These are phyloP conservation scores for Dione juno DNA, from an alignment of 2,888 invertebrate genomes.

Conservation along the genomic window DNA sequence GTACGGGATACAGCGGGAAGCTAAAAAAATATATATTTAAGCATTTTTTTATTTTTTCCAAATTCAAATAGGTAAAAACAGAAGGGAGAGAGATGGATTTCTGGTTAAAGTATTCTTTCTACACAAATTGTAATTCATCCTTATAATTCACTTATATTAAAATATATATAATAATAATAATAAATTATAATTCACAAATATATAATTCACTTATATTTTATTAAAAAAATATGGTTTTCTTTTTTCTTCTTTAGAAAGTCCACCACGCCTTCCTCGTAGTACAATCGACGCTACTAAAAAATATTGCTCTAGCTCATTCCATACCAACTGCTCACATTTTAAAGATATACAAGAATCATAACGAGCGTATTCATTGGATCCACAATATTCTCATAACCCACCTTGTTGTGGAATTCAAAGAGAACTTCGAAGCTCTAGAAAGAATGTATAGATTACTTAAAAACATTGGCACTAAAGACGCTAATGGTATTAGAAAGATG, in stretches of 20 bases:
- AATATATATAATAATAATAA: background rate
- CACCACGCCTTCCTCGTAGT: slow-evolving; percentile 77
- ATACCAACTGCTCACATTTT: slow-evolving; percentile 55
- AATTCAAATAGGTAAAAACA: too few species aligned
- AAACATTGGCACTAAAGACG: slow-evolving; percentile 64
- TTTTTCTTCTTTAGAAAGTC: slow-evolving; percentile 75
- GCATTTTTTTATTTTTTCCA: too few species aligned
- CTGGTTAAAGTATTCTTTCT: too few species aligned
- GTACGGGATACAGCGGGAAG: background rate
- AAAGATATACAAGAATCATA: slow-evolving; percentile 68
- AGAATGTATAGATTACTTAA: slow-evolving; percentile 74
- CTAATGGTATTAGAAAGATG: slow-evolving; percentile 56
- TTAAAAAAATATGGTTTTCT: slow-evolving; percentile 28
- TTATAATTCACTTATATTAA: background rate
- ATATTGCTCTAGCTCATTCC: slow-evolving; percentile 71
- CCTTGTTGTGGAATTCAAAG: slow-evolving; percentile 59
- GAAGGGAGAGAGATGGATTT: too few species aligned
- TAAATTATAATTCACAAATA: too few species aligned
- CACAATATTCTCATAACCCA: slow-evolving; percentile 63
- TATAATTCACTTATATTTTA: too few species aligned
- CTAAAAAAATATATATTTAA: background rate
- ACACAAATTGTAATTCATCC: too few species aligned
- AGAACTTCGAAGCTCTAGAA: slow-evolving; percentile 65
- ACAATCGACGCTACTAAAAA: slow-evolving; percentile 74
- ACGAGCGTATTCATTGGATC: slow-evolving; percentile 75